phyloP scores from a whole-genome alignment of 1,140 invertebrate species.

The Chironomus striatipennis region DNA sequence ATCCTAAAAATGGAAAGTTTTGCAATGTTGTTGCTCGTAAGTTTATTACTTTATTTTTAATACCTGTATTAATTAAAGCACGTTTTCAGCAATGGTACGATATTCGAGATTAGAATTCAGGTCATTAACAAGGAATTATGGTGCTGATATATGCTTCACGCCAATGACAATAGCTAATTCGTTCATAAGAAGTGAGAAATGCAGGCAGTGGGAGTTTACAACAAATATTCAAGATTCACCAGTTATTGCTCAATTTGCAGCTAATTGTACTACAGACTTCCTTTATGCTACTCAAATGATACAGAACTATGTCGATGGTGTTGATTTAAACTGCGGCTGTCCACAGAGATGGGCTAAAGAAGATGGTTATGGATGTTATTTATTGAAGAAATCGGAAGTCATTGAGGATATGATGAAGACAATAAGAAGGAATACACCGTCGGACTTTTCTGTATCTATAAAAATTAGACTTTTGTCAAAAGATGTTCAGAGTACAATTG shows the following conservation, averaged over 20 bases:
- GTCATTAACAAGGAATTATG: conserved; percentile 48
- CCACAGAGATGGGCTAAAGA: conserved; percentile 91
- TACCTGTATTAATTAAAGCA: not conserved
- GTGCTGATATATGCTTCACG: conserved; percentile 84
- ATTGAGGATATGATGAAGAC: conserved; percentile 72
- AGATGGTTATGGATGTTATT: conserved; percentile 79
- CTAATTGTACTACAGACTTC: conserved; percentile 76
- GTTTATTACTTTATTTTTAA: not conserved
- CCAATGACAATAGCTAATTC: conserved; percentile 95
- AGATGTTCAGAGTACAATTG: conserved; percentile 42
- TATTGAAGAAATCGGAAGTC: conserved; percentile 75
- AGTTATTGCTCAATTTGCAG: conserved; percentile 90
- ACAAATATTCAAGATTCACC: conserved; percentile 72
- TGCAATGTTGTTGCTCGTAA: not conserved
- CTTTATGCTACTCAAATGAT: conserved; percentile 75
- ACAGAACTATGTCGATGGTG: conserved; percentile 77
- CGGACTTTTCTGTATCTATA: conserved; percentile 78
- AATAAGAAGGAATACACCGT: conserved; percentile 60
- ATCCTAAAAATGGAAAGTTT: not conserved
- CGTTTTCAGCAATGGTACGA: conserved; percentile 6
- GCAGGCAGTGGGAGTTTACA: conserved; percentile 79
- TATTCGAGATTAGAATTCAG: conserved; percentile 43
- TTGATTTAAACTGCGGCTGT: conserved; percentile 95
- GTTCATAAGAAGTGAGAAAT: conserved; percentile 81
- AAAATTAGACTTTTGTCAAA: conserved; percentile 74